Percentiles rank a stretch among this genome's conserved stretches.
Conservation (phyloP, 2,888 invertebrate genomes). For the Zhuqinia jingwanae region DNA sequence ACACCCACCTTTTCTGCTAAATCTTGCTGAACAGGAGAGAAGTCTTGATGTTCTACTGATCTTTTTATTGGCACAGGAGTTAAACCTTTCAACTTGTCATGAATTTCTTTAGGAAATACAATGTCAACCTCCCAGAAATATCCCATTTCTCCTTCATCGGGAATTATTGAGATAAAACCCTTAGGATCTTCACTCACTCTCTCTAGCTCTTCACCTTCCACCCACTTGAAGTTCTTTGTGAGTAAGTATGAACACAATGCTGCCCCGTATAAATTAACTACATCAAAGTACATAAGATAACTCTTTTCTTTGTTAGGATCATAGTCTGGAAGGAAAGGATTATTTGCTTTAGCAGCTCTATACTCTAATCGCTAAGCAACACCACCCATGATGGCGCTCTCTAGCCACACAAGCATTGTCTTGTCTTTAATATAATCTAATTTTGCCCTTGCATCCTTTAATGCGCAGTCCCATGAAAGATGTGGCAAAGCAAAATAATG, state of each 20-base stretch:
- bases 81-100: background rate
- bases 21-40: background rate
- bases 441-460: background rate
- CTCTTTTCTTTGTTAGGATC: background rate
- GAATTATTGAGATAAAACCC: background rate
- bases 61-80: background rate
- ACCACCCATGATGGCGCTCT: background rate
- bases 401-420: background rate
- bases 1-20: background rate
- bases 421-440: background rate
- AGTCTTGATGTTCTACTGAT: background rate
- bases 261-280: background rate
- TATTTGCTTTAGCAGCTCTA: background rate
- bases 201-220: background rate
- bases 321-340: background rate
- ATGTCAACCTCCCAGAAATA: background rate
- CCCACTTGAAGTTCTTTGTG: background rate
- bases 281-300: background rate
- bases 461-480: background rate
- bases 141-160: background rate
- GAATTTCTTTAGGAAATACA: background rate
- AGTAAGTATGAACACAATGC: background rate
- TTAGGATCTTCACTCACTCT: background rate
- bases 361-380: background rate
- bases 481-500: background rate